A percentile compares a stretch with the other conserved stretches of the same genome.
Conservation (phyloP, 2,797 vertebrate genomes). For the Periparus ater region DNA sequence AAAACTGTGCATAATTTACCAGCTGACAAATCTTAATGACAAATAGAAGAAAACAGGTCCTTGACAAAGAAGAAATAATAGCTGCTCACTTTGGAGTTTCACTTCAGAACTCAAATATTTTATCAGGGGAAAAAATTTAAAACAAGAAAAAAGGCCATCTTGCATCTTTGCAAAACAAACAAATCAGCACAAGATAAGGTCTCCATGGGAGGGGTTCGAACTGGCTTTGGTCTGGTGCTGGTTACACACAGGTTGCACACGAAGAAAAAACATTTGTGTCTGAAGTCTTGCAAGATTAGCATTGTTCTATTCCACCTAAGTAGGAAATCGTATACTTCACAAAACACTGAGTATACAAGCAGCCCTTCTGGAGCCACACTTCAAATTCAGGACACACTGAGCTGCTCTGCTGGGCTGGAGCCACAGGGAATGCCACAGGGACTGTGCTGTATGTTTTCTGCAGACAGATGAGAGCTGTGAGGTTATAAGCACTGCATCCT, state of each 20-base stretch:
- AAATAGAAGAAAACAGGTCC: constrained; percentile 68
- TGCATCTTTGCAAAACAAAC: constrained; percentile 18
- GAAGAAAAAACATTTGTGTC: not conserved
- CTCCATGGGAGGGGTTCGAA: not conserved
- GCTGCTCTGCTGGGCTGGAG: not conserved
- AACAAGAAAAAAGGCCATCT: not conserved
- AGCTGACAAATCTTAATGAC: constrained; percentile 72
- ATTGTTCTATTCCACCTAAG: constrained; percentile 1
- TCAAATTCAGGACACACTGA: constrained; percentile 46
- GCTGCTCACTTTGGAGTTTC: constrained; percentile 55
- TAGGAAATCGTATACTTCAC: not conserved
- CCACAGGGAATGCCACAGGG: not conserved
- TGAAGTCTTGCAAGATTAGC: not conserved
- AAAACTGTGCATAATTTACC: constrained; percentile 56
- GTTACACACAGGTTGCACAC: not conserved
- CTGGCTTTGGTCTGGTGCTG: not conserved
- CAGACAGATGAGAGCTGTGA: constrained; percentile 2
- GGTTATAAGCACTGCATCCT: not conserved
- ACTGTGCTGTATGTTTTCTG: not conserved
- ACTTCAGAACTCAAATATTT: constrained; percentile 60
- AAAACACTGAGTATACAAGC: not conserved
- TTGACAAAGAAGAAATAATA: constrained; percentile 62
- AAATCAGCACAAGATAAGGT: not conserved
- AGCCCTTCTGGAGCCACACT: constrained; percentile 17
- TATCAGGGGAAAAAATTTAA: not conserved